These are phyloP conservation scores for Erpornis zantholeuca DNA, from an alignment of 2,113 vertebrate species.

Conservation along the genomic window DNA sequence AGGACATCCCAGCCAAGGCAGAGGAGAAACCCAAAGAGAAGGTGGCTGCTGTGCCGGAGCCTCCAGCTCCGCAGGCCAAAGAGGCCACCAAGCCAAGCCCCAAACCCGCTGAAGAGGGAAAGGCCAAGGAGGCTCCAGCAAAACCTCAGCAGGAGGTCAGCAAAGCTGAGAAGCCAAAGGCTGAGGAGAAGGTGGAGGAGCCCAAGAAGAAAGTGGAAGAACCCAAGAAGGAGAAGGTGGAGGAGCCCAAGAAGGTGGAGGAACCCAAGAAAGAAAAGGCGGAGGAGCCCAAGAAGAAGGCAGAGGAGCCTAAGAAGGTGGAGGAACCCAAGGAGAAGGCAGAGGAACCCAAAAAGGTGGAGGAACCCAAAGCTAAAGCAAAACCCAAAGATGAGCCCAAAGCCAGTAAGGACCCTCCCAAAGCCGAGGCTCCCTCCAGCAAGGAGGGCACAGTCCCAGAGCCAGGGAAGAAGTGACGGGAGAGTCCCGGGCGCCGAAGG, in stretches of 20 bases:
- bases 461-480: slow-evolving; percentile 62
- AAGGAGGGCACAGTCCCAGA: slow-evolving; percentile 39
- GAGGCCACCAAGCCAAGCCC: slow-evolving; percentile 19
- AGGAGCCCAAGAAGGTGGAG: background rate
- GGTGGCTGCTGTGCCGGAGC: slow-evolving; percentile 36
- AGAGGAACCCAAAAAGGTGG: background rate
- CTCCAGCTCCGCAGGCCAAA: slow-evolving; percentile 38
- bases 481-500: background rate
- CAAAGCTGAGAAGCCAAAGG: slow-evolving; percentile 68
- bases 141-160: slow-evolving; percentile 15
- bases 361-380: slow-evolving; percentile 53
- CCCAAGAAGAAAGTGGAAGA: slow-evolving; percentile 52
- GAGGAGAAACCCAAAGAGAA: slow-evolving; percentile 66
- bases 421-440: slow-evolving; percentile 29
- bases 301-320: fast-evolving
- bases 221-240: background rate
- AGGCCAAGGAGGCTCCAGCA: background rate
- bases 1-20: slow-evolving; percentile 46
- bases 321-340: background rate
- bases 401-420: slow-evolving; percentile 41
- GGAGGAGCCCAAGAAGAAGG: background rate
- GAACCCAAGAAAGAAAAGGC: slow-evolving; percentile 2
- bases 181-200: slow-evolving; percentile 10
- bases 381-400: slow-evolving; percentile 68
- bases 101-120: slow-evolving; percentile 32